A percentile compares a stretch with the other conserved stretches of the same genome.
Evolutionary conservation across 2,113 vertebrate species (phyloP).

Genomic region (Barnardius zonarius): DNA sequence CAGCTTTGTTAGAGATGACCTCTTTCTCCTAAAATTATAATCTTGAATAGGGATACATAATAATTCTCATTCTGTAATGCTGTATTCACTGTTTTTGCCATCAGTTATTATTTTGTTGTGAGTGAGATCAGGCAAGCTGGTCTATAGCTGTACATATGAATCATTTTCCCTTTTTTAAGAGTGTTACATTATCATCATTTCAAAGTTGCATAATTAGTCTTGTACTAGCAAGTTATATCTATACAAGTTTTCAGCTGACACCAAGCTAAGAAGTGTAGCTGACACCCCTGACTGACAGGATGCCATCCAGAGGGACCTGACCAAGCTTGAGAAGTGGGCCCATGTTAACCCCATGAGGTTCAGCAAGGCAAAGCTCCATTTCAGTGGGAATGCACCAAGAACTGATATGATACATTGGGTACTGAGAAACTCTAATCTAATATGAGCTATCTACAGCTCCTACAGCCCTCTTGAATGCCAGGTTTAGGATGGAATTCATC

Average conservation of each 20-base stretch:
- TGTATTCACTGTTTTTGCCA: background rate
- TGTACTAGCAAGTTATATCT: background rate
- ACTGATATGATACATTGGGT: background rate
- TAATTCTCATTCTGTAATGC: background rate
- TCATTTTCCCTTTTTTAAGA: background rate
- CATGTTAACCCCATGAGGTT: background rate
- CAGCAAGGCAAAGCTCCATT: background rate
- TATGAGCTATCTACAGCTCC: background rate
- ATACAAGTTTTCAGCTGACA: background rate
- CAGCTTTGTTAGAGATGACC: background rate
- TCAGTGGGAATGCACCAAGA: background rate
- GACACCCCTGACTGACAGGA: background rate
- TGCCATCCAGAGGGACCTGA: background rate
- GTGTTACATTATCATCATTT: background rate
- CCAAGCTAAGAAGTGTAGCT: background rate
- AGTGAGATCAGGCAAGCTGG: background rate
- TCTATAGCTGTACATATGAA: background rate
- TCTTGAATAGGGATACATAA: background rate
- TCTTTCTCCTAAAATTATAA: constrained; percentile 7
- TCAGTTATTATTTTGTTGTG: background rate
- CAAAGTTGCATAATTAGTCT: background rate
- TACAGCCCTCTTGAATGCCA: background rate
- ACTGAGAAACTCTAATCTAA: background rate
- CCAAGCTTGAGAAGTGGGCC: background rate
- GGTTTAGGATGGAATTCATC: background rate